These are phyloP conservation scores for Colletes collaris DNA, from an alignment of 2,888 invertebrate genomes.

Conservation along the genomic window DNA sequence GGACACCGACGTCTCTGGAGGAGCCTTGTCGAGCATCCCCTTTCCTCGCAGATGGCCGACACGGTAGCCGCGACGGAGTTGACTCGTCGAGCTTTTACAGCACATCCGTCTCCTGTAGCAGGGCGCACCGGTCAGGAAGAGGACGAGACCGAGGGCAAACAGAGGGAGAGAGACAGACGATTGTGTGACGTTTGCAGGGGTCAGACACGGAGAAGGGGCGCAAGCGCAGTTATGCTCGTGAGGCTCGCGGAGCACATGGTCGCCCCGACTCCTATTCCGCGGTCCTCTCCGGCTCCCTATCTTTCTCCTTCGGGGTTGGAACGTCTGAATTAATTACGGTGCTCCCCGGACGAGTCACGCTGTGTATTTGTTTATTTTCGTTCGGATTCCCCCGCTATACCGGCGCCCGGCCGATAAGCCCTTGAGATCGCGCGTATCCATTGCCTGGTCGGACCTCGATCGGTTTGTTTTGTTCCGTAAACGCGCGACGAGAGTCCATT, in stretches of 20 bases:
- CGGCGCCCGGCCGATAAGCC: too few relatives aligned
- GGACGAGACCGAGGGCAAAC: constrained; percentile 35
- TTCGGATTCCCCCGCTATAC: too few relatives aligned
- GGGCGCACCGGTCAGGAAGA: constrained; percentile 52
- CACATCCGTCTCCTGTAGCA: constrained; percentile 71
- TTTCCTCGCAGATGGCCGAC: constrained; percentile 36
- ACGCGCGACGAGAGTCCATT: too few relatives aligned
- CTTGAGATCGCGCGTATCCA: too few relatives aligned
- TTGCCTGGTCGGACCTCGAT: too few relatives aligned
- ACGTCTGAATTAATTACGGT: constrained; percentile 37
- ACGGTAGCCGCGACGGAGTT: constrained; percentile 73
- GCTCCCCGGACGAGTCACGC: background rate
- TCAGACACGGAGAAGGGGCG: constrained; percentile 76
- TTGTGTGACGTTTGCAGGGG: constrained; percentile 70
- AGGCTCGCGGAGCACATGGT: constrained; percentile 81
- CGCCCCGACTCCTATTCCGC: constrained; percentile 67
- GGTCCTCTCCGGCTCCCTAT: constrained; percentile 45
- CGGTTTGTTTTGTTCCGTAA: too few relatives aligned
- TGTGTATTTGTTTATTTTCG: too few relatives aligned
- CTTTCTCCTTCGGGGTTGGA: constrained; percentile 7
- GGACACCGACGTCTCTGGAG: too few relatives aligned
- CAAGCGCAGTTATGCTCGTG: constrained; percentile 80
- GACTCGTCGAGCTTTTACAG: constrained; percentile 73
- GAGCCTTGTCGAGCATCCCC: constrained; percentile 14
- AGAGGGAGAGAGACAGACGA: constrained; percentile 49